A percentile compares a stretch with the other conserved stretches of the same genome.
Conservation (phyloP, 2,888 invertebrate species). For the Leucophenga maculata region DNA sequence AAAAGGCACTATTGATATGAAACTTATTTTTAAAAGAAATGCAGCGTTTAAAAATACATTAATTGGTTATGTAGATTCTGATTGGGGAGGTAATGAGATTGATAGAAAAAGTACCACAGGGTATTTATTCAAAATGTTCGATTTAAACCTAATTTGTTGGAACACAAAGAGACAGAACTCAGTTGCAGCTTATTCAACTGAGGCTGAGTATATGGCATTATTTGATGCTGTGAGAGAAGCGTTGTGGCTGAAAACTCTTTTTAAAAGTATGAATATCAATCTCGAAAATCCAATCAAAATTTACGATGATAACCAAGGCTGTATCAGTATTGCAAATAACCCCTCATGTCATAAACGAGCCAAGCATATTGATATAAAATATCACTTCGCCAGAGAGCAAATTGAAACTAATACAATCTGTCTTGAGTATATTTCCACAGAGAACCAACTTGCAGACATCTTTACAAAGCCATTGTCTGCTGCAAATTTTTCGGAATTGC, state of each 20-base stretch:
- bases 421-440: slow-evolving; percentile 39
- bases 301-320: slow-evolving; percentile 34
- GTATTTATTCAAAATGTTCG: slow-evolving; percentile 38
- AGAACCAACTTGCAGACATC: slow-evolving; percentile 32
- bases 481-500: too few species aligned
- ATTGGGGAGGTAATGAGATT: slow-evolving; percentile 37
- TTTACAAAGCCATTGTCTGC: slow-evolving; percentile 31
- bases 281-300: slow-evolving; percentile 18
- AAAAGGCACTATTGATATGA: slow-evolving; percentile 35
- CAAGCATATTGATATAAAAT: slow-evolving; percentile 37
- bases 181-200: slow-evolving; percentile 39
- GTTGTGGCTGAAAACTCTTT: too few species aligned
- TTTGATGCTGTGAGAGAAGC: slow-evolving; percentile 39
- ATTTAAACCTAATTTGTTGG: slow-evolving; percentile 35
- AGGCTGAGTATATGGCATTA: slow-evolving; percentile 40
- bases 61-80: slow-evolving; percentile 42
- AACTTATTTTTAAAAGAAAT: slow-evolving; percentile 25
- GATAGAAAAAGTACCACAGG: slow-evolving; percentile 41
- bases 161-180: slow-evolving; percentile 39
- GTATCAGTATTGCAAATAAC: slow-evolving; percentile 35
- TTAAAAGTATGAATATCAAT: slow-evolving; percentile 14
- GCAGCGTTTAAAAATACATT: slow-evolving; percentile 29
- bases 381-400: slow-evolving; percentile 38
- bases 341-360: slow-evolving; percentile 35
- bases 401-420: slow-evolving; percentile 34